Evolutionary conservation across 2,888 invertebrate genomes (phyloP), one percentile per base, ranked within the genome.

Genomic region (Yponomeuta sedellus): DNA sequence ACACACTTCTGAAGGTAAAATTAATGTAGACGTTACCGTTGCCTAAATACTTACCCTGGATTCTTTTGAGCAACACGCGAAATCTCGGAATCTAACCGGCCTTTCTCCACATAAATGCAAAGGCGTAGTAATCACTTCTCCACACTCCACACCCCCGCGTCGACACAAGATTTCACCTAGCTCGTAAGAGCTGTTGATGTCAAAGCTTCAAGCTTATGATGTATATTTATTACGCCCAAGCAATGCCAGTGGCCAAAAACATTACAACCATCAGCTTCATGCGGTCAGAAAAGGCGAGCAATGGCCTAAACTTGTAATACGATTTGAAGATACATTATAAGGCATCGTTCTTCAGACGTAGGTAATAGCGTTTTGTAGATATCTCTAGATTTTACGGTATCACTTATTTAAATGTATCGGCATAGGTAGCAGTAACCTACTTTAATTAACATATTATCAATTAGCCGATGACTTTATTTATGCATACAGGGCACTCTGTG

Each of bases 121-220:
- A 11, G 58, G 22, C 20, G 20, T 58, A 19, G 6, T 44, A 44
- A 52, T 6, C 44, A 52, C 59, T 20, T 59, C 10, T 59, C 25
- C 8, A 11, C 59, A 59, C 59, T 59, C 22, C 25, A 20, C 59
- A 59, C 19, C 59, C 59, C 59, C 59, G 59, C 59, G 59, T 59
- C 20, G 25, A 25, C 59, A 59, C 10, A 20, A 59, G 59, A 59
- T 59, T 59, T 59, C 59, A 59, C 59, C 25, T 59, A 12, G 10
- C 22, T 10, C 57, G 12, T 22, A 59, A 20, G 25, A 59, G 20
- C 59, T 22, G 59, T 59, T 22, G 25, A 59, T 20, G 20, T 20
- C 59, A 19, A n/a, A 57, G 10, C 57, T 19, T 4, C 59, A 22
- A 11, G 19, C 59, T 59, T 20, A 59, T 25, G 20, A 59, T 59